These are phyloP conservation scores for Poecilia wingei DNA, from an alignment of 2,797 vertebrate genomes.

Conservation along the genomic window DNA sequence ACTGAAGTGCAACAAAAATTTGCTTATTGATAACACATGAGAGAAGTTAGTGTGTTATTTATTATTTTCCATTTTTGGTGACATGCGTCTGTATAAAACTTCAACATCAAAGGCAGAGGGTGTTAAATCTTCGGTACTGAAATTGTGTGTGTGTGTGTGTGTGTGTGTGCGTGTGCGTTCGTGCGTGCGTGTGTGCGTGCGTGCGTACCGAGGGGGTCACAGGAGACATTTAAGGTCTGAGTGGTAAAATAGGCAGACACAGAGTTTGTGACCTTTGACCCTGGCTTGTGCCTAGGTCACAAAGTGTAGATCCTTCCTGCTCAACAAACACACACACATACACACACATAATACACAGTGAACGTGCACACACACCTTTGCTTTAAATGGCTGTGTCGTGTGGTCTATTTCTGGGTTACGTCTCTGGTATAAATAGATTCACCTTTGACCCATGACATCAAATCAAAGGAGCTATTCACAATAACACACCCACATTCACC, in stretches of 20 bases:
- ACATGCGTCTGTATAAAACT: background rate
- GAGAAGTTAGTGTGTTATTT: background rate
- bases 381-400: conserved; percentile 51
- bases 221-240: conserved; percentile 55
- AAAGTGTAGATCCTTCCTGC: conserved; percentile 67
- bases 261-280: conserved; percentile 77
- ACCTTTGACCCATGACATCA: conserved; percentile 59
- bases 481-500: background rate
- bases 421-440: conserved; percentile 70
- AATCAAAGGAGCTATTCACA: conserved; percentile 43
- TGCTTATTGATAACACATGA: background rate
- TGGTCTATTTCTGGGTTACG: conserved; percentile 66
- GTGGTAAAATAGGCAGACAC: conserved; percentile 77
- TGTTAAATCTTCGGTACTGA: background rate
- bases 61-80: background rate
- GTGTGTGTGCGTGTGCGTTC: conserved; percentile 8
- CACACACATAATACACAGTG: conserved; percentile 28
- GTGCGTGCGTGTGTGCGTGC: background rate
- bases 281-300: conserved; percentile 83
- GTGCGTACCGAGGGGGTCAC: conserved; percentile 40
- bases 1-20: background rate
- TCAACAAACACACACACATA: conserved; percentile 49
- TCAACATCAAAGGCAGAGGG: background rate
- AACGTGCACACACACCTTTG: conserved; percentile 4
- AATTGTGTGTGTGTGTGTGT: conserved; percentile 11